Percentiles rank a stretch among this genome's conserved stretches.
Conservation (phyloP, 2,113 vertebrate genomes). For the Rhizomys pruinosus region DNA sequence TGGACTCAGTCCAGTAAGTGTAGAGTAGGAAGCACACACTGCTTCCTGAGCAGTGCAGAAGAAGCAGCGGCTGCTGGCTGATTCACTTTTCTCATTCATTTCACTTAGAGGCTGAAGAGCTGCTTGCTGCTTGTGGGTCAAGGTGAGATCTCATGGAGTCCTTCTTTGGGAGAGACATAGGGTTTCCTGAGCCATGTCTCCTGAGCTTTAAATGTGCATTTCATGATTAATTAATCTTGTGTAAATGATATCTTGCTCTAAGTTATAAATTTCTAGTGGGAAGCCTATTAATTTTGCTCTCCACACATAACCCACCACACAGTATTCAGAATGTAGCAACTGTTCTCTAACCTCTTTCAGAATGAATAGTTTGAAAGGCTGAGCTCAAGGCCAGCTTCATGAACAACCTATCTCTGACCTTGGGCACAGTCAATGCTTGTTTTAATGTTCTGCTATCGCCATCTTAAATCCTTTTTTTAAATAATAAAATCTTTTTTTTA, state of each 20-base stretch:
- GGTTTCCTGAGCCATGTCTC: background rate
- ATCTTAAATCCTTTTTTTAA: background rate
- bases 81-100: background rate
- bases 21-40: background rate
- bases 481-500: too few species aligned
- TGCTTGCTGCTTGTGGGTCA: background rate
- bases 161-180: background rate
- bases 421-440: background rate
- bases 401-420: background rate
- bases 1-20: background rate
- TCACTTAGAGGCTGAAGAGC: background rate
- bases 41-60: background rate
- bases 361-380: background rate
- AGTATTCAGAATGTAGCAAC: background rate
- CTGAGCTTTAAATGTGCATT: slow-evolving; percentile 31
- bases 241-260: background rate
- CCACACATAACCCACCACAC: background rate
- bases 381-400: background rate
- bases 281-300: background rate
- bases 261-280: background rate
- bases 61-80: background rate
- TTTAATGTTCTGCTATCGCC: background rate
- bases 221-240: slow-evolving; percentile 11
- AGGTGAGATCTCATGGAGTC: background rate
- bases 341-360: background rate